A percentile compares a stretch with the other conserved stretches of the same genome.
phyloP scores from a whole-genome alignment of 1,140 invertebrate species.

The Fragariocoptes setiger region DNA sequence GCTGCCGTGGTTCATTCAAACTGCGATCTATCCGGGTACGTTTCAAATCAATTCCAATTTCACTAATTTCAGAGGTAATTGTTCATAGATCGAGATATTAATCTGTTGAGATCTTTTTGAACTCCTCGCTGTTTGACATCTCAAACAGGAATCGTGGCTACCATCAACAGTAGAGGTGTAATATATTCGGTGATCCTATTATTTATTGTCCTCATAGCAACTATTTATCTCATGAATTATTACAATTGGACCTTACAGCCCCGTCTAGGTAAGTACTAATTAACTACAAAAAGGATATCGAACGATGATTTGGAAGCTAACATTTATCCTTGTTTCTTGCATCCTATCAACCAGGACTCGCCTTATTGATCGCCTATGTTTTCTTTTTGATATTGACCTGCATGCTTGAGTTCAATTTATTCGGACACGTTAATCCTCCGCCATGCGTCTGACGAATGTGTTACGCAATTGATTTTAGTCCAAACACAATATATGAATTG shows the following conservation, averaged over 20 bases:
- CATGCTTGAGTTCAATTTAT: slow-evolving; percentile 19
- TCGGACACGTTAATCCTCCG: slow-evolving; percentile 19
- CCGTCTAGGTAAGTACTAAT: slow-evolving; percentile 4
- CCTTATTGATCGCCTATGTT: slow-evolving; percentile 16
- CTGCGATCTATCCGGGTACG: slow-evolving; percentile 14
- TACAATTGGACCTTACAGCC: slow-evolving; percentile 6
- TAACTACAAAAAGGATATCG: slow-evolving; percentile 1
- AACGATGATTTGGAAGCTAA: background rate
- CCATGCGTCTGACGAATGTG: slow-evolving; percentile 14
- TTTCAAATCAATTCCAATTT: background rate
- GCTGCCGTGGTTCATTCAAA: slow-evolving; percentile 21
- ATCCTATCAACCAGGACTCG: slow-evolving; percentile 13
- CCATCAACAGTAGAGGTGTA: slow-evolving; percentile 19
- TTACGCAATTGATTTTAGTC: too few relatives aligned
- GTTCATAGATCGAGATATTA: too few relatives aligned
- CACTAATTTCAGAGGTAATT: background rate
- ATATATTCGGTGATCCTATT: slow-evolving; percentile 18
- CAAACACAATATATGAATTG: too few relatives aligned
- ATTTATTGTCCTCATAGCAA: slow-evolving; percentile 17
- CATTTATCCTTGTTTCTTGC: background rate
- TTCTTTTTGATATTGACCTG: slow-evolving; percentile 17
- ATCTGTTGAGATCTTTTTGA: slow-evolving; percentile 13
- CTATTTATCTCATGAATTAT: slow-evolving; percentile 10
- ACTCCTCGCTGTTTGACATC: too few relatives aligned
- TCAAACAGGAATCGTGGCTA: slow-evolving; percentile 12